Conservation (phyloP, 1,140 invertebrate species). For the Chrysomallon squamiferum region DNA sequence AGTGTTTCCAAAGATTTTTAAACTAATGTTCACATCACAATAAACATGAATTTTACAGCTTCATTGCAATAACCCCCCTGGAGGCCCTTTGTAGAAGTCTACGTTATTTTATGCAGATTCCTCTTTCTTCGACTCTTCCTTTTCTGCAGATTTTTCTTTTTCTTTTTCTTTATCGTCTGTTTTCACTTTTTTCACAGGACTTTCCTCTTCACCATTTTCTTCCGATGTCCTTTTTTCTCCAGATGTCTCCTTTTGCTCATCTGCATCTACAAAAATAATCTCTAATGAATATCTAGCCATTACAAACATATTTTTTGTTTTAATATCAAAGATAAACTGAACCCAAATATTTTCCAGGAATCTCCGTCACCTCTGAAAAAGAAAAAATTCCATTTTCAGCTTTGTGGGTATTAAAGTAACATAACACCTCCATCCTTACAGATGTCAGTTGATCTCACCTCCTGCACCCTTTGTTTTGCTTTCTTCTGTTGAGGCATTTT, state of each 20-base stretch:
- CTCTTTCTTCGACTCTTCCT: slow-evolving; percentile 5
- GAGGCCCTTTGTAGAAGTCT: neutral
- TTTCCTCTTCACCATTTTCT: slow-evolving; percentile 35
- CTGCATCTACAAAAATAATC: too few species aligned
- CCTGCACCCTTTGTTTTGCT: neutral
- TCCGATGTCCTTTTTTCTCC: slow-evolving; percentile 37
- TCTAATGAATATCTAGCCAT: too few species aligned
- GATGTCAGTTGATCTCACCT: neutral
- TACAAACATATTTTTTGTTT: too few species aligned
- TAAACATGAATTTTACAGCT: slow-evolving; percentile 5
- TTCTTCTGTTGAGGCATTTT: slow-evolving; percentile 31
- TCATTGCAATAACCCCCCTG: neutral
- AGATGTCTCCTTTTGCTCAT: slow-evolving; percentile 13
- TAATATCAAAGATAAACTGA: too few species aligned
- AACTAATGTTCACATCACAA: too few species aligned
- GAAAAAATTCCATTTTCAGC: too few species aligned
- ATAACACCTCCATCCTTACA: too few species aligned
- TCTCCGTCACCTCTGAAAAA: slow-evolving; percentile 13
- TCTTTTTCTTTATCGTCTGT: slow-evolving; percentile 18
- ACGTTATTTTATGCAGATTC: slow-evolving; percentile 13
- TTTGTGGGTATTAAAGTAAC: too few species aligned
- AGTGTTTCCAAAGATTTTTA: too few species aligned
- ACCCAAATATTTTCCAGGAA: too few species aligned
- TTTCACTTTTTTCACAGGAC: slow-evolving; percentile 44
- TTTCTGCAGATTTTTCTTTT: slow-evolving; percentile 4